Percentiles rank a stretch among this genome's conserved stretches.
Conservation (phyloP, 2,888 invertebrate species). For the Willowsia nigromaculata region DNA sequence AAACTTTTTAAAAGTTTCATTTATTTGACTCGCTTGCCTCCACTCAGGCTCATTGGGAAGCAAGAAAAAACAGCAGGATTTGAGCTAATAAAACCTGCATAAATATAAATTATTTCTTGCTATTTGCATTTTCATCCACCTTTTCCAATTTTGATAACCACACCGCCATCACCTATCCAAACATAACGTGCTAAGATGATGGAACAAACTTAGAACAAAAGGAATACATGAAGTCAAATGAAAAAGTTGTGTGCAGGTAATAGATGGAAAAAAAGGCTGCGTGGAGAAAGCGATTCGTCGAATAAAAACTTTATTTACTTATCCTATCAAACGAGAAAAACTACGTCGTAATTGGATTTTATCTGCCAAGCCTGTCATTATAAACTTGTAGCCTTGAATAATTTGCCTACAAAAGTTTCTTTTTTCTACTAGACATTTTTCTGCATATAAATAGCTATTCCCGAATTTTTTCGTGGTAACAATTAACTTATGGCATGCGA, state of each 20-base stretch:
- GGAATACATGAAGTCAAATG: not conserved
- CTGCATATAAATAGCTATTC: too few relatives aligned
- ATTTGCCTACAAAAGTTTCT: not conserved
- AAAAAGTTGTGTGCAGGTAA: not conserved
- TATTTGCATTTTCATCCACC: constrained; percentile 59
- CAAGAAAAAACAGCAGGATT: not conserved
- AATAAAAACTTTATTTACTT: constrained; percentile 11
- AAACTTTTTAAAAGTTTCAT: not conserved
- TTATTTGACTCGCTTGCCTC: not conserved
- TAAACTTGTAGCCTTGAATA: not conserved
- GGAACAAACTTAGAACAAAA: constrained; percentile 28
- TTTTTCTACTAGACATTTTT: too few relatives aligned
- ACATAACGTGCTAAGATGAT: constrained; percentile 3
- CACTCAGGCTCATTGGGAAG: constrained; percentile 18
- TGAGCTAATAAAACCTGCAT: constrained; percentile 53
- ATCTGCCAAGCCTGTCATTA: not conserved
- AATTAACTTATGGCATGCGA: too few relatives aligned
- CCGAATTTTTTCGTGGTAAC: too few relatives aligned
- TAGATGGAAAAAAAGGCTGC: not conserved
- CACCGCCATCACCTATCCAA: not conserved
- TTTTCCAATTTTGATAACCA: not conserved
- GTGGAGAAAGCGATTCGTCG: not conserved
- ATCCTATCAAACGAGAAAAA: not conserved
- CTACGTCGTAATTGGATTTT: not conserved
- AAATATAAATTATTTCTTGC: constrained; percentile 62